Base-by-base conservation (phyloP, 1,140 invertebrate genomes). In the Homarus americanus region DNA sequence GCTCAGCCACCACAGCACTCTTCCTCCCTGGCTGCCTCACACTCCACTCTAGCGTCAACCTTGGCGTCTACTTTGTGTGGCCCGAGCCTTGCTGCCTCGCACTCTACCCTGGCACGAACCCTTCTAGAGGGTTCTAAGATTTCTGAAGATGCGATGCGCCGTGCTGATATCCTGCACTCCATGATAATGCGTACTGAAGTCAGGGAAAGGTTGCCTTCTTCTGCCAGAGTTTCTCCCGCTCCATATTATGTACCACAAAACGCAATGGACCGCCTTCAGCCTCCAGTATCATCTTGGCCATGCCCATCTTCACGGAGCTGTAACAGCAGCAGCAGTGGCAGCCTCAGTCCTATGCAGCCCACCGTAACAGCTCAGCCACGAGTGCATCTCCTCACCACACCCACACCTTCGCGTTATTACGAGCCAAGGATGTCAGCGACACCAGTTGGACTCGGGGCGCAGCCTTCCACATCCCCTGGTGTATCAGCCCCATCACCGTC, bases 11-110 rank as follows among this genome's bases (percentile, higher is more conserved):
- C 82, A 5, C 88, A 90, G 20, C 69, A 44, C 80, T 75, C 87
- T 28, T 82, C 78, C 95, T 95, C 95, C 15, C 95, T 95, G 1
- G 94, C 95, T 1, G 94, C 95, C 93, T 72, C 93, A 91, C 79
- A 93, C 93, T 90, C 94, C 93, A 90, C 88, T 40, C 41, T 90
- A 40, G 88, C 88, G 41, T 90, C 88, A 3, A 90, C 88, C 38
- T 63, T 90, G 72, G 88, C 88, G 69, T 90, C 88, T 24, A 83
- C 88, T n/a, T 40, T 90, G 49, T 91, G 94, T 94, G 20, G 93
- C 94, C 93, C 93, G 20, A 91, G 91, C 44, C 80, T 91, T 41
- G 91, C 84, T 9, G 82, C 80, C 38, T 83, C 80, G 12, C 88
- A 90, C 82, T 90, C 88, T 36, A 90, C 88, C 12, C 88, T 90